phyloP scores from a whole-genome alignment of 2,888 invertebrate genomes.

The Lasioglossum oenotherae region DNA sequence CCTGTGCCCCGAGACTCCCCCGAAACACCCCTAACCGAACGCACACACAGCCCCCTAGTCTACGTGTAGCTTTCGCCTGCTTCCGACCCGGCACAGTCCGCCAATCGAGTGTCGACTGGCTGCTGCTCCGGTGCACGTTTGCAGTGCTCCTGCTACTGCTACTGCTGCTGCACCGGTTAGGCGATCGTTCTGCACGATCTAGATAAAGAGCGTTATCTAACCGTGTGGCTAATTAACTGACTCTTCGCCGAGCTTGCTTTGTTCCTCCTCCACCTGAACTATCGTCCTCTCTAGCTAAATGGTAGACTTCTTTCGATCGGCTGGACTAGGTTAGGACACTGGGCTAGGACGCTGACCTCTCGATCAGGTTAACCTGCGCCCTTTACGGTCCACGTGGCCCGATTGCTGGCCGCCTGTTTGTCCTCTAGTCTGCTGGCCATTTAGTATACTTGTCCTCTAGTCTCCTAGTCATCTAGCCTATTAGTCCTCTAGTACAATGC shows the following conservation, averaged over 20 bases:
- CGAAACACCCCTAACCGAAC: constrained; percentile 13
- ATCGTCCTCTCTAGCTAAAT: background rate
- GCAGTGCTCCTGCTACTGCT: constrained; percentile 32
- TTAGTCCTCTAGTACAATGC: too few species aligned
- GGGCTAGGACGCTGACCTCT: background rate
- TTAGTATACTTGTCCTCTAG: too few species aligned
- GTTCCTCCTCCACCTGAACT: background rate
- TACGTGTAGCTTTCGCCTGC: constrained; percentile 56
- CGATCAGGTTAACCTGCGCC: background rate
- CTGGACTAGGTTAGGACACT: background rate
- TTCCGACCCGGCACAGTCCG: constrained; percentile 56
- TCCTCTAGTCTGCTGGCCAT: too few species aligned
- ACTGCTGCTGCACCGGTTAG: constrained; percentile 47
- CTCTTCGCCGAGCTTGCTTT: constrained; percentile 1
- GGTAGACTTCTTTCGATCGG: background rate
- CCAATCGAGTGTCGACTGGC: constrained; percentile 64
- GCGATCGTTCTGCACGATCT: constrained; percentile 52
- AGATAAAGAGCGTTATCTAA: constrained; percentile 59
- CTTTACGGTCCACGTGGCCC: background rate
- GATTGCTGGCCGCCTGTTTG: too few species aligned
- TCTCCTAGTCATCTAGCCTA: too few species aligned
- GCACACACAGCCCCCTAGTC: constrained; percentile 40
- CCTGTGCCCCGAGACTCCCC: constrained; percentile 7
- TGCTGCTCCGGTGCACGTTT: constrained; percentile 46
- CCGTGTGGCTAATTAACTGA: constrained; percentile 55